Evolutionary conservation across 1,140 invertebrate species (phyloP).

Genomic region (Drosophila novamexicana): DNA sequence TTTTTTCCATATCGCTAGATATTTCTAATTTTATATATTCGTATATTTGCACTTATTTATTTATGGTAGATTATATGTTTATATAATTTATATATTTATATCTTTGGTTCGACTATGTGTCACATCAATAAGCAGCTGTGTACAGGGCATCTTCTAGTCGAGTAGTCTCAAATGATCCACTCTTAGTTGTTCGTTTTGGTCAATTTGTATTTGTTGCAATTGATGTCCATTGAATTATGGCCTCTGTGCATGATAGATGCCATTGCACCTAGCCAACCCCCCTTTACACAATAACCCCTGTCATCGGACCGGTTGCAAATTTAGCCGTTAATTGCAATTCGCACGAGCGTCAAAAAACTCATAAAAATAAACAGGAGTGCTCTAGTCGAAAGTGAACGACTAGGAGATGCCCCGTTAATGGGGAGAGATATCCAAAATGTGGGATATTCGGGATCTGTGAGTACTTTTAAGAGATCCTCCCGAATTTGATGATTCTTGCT

Average conservation of each 20-base stretch:
- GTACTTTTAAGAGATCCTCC: too few relatives aligned
- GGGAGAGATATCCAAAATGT: too few relatives aligned
- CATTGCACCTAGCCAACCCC: neutral
- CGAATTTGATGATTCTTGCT: too few relatives aligned
- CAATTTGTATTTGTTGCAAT: slow-evolving; percentile 7
- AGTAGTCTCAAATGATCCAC: neutral
- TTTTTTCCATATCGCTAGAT: too few relatives aligned
- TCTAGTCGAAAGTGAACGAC: too few relatives aligned
- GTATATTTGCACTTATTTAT: too few relatives aligned
- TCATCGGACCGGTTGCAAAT: slow-evolving; percentile 52
- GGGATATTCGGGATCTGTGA: too few relatives aligned
- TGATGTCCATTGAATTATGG: slow-evolving; percentile 16
- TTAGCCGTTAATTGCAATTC: slow-evolving; percentile 62
- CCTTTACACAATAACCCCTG: neutral
- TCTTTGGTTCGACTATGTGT: too few relatives aligned
- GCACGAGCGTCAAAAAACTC: slow-evolving; percentile 55
- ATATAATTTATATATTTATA: too few relatives aligned
- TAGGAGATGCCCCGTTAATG: too few relatives aligned
- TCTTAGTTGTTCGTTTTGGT: neutral
- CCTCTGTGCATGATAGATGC: slow-evolving; percentile 35
- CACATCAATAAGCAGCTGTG: neutral
- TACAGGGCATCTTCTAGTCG: neutral
- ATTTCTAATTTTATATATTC: too few relatives aligned
- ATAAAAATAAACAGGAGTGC: slow-evolving; percentile 30
- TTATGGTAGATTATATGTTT: too few relatives aligned